phyloP scores from a whole-genome alignment of 2,888 invertebrate genomes.

The Leptothorax acervorum region DNA sequence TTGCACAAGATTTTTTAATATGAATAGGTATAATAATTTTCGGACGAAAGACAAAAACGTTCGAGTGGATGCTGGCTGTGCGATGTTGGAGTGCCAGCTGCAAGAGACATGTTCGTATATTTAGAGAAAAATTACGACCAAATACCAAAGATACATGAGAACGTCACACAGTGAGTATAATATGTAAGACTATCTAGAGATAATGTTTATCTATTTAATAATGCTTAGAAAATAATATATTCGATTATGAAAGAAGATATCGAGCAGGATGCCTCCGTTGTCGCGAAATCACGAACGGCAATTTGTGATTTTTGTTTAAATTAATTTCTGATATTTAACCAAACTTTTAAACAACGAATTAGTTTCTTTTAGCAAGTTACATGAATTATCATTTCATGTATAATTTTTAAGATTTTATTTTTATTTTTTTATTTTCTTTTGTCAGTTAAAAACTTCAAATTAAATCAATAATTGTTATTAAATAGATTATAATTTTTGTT shows the following conservation, averaged over 20 bases:
- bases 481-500: conserved; percentile 22
- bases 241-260: conserved; percentile 18
- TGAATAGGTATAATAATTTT: conserved; percentile 60
- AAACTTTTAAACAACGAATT: conserved; percentile 31
- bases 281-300: background rate
- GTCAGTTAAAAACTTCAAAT: conserved; percentile 17
- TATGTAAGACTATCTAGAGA: conserved; percentile 77
- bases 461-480: conserved; percentile 18
- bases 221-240: conserved; percentile 52
- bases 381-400: conserved; percentile 8
- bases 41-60: conserved; percentile 45
- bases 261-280: background rate
- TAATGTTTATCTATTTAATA: conserved; percentile 59
- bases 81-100: conserved; percentile 65
- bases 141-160: conserved; percentile 85
- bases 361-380: conserved; percentile 11
- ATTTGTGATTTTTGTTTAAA: background rate
- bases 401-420: conserved; percentile 34
- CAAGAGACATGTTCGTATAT: conserved; percentile 77
- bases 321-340: conserved; percentile 28
- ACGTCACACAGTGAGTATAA: conserved; percentile 82
- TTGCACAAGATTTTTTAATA: conserved; percentile 74
- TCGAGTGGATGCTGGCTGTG: conserved; percentile 60
- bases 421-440: conserved; percentile 27
- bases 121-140: conserved; percentile 81